Base-by-base conservation (phyloP, 2,797 vertebrate species). In the Naso thynnoides region DNA sequence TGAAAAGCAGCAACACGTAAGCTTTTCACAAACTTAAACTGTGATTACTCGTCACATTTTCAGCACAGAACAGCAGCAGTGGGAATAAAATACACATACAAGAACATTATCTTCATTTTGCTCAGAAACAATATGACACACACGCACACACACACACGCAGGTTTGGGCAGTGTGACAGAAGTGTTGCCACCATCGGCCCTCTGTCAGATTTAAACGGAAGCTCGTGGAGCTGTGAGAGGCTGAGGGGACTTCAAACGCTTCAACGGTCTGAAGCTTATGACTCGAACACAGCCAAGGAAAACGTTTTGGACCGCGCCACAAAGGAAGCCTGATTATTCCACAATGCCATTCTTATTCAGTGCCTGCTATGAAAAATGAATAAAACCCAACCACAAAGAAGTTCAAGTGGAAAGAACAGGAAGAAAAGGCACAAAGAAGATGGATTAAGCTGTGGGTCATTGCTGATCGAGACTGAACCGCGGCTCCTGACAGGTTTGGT, bases 261-360 rank as follows among this genome's bases (percentile, higher is more conserved):
- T 6, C 41, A 10, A 4, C 13, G 8, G 26, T 59, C 29, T 6
- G 8, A 42, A 63, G 55, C 62, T 78, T n/a, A 39, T 24, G 1
- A 41, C 62, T 75, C 70, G 79, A 67, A 74, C 65, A 8, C 1
- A 29, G 33, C 55, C 65, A 18, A 66, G 36, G 67, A 72, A 60
- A 81, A 47, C 4, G 38, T 14, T 76, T 54, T 59, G 61, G 61
- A 74, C 47, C 11, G 6, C 0, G 8, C 18, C 78, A 81, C 80
- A 83, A 81, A 81, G 71, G 75, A 72, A 71, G 53, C 60, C 42
- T 45, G 38, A 63, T 85, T 74, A 77, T 71, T 45, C 38, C 72
- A 69, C 58, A 45, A 39, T 19, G 45, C 60, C 62, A 29, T 72
- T 77, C 69, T 70, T 52, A 54, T 59, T n/a, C 71, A 41, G 57